These are phyloP conservation scores for Pelochelys cantorii DNA, from an alignment of 2,797 vertebrate species.

Conservation along the genomic window DNA sequence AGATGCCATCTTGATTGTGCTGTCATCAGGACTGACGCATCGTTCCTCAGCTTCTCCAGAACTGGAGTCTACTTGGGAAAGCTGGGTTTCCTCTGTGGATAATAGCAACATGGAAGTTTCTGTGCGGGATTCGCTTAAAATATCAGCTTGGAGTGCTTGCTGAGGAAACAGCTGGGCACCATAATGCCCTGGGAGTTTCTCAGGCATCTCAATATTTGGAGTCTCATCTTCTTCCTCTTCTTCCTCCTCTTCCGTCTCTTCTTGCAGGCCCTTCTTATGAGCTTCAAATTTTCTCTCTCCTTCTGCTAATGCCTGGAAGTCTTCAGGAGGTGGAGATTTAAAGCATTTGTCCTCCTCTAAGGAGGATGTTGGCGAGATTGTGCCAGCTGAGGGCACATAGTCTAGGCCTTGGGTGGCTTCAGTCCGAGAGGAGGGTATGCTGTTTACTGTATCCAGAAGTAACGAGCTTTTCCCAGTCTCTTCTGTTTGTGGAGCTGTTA, in stretches of 20 bases:
- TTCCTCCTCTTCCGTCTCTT: constrained; percentile 88
- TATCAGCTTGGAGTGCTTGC: constrained; percentile 64
- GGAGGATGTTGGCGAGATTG: constrained; percentile 98
- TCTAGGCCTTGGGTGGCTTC: constrained; percentile 94
- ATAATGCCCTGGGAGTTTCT: constrained; percentile 87
- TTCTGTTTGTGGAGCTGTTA: constrained; percentile 94
- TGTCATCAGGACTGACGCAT: constrained; percentile 94
- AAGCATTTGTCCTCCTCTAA: constrained; percentile 98
- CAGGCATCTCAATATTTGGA: constrained; percentile 86
- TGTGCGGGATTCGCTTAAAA: constrained; percentile 50
- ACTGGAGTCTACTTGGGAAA: constrained; percentile 75
- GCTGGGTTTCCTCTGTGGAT: constrained; percentile 49
- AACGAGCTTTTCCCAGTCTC: constrained; percentile 93
- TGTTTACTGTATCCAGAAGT: constrained; percentile 91
- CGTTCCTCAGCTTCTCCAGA: constrained; percentile 90
- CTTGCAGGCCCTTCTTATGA: constrained; percentile 77
- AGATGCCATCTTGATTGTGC: constrained; percentile 95
- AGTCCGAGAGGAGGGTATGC: constrained; percentile 88
- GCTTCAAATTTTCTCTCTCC: constrained; percentile 83
- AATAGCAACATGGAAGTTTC: constrained; percentile 69
- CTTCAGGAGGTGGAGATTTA: constrained; percentile 96
- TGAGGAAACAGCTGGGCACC: constrained; percentile 80
- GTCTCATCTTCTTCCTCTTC: constrained; percentile 89
- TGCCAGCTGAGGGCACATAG: constrained; percentile 95
- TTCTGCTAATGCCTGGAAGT: constrained; percentile 86